phyloP scores from a whole-genome alignment of 2,113 vertebrate genomes.

The Eulacestoma nigropectus region DNA sequence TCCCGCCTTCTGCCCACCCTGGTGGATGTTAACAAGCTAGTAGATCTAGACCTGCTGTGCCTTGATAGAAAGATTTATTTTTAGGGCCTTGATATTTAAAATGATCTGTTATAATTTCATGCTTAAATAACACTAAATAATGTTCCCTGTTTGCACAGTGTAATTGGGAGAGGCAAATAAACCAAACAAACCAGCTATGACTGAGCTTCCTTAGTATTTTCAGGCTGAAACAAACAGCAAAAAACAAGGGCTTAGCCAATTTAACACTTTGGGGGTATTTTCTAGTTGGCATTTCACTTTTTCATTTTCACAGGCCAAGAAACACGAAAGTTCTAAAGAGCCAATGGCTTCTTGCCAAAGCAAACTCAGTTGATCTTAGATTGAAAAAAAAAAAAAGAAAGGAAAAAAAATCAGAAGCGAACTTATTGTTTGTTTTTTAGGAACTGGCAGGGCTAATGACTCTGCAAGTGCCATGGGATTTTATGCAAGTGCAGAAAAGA shows the following conservation, averaged over 20 bases:
- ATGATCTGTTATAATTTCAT: conserved; percentile 78
- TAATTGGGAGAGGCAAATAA: conserved; percentile 72
- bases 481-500: not conserved
- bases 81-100: conserved; percentile 76
- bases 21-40: conserved; percentile 64
- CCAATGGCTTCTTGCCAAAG: conserved; percentile 42
- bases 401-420: not conserved
- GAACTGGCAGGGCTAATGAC: conserved; percentile 34
- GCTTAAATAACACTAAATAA: conserved; percentile 80
- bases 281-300: not conserved
- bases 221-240: conserved; percentile 16
- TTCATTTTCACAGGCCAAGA: conserved; percentile 15
- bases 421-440: conserved; percentile 22
- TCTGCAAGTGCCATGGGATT: conserved; percentile 18
- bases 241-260: not conserved
- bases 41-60: conserved; percentile 66
- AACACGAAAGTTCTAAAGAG: not conserved
- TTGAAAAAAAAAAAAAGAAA: not conserved
- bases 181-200: conserved; percentile 62
- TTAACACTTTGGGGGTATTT: conserved; percentile 24
- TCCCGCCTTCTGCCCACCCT: conserved; percentile 47
- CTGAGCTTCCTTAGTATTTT: conserved; percentile 51
- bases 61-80: conserved; percentile 74
- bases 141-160: conserved; percentile 66
- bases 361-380: not conserved